phyloP scores from a whole-genome alignment of 2,888 invertebrate species.

The Smittia sp. region DNA sequence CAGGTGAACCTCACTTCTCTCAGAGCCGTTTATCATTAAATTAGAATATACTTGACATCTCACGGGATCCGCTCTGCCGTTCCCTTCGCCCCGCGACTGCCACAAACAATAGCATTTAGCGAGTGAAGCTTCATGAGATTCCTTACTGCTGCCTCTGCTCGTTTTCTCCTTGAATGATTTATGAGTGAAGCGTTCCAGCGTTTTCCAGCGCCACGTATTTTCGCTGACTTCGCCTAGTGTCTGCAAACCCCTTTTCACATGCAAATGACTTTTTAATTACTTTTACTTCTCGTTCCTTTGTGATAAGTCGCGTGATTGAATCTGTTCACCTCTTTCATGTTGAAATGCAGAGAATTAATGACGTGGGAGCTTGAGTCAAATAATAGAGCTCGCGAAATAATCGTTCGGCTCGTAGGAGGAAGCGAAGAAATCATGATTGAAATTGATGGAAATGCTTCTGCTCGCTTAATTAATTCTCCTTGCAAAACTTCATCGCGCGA shows the following conservation, averaged over 20 bases:
- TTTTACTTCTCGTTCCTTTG: background rate
- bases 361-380: background rate
- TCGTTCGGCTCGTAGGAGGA: no score
- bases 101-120: background rate
- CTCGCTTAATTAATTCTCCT: background rate
- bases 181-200: background rate
- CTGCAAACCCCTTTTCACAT: background rate
- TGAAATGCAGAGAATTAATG: background rate
- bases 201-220: background rate
- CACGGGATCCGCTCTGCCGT: background rate
- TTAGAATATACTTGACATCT: background rate
- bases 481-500: background rate
- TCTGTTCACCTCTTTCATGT: background rate
- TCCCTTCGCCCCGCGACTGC: background rate
- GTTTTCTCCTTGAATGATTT: slow-evolving; percentile 1
- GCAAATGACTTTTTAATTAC: slow-evolving; percentile 18
- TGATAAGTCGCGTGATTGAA: slow-evolving; percentile 18
- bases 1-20: background rate
- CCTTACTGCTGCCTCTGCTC: background rate
- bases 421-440: background rate
- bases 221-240: background rate
- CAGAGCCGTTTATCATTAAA: slow-evolving; percentile 10
- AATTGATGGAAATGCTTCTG: background rate
- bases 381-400: background rate
- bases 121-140: background rate